These are phyloP conservation scores for Epicauta chinensis DNA, from an alignment of 1,140 invertebrate genomes.

Conservation along the genomic window DNA sequence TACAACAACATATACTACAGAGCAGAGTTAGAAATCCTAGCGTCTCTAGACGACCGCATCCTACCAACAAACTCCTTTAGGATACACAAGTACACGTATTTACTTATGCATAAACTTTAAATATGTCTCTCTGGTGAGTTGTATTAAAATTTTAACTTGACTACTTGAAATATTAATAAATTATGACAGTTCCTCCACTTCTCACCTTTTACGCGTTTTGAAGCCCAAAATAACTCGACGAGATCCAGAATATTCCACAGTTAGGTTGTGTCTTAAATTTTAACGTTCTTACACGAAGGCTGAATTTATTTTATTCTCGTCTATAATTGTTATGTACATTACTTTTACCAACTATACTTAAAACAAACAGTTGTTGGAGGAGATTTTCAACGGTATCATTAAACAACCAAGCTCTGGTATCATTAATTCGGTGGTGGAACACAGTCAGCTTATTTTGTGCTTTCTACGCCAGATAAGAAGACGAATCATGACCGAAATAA, in stretches of 20 bases:
- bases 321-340: no score
- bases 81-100: constrained; percentile 22
- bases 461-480: no score
- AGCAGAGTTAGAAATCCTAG: constrained; percentile 8
- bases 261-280: no score
- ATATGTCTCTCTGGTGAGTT: constrained; percentile 26
- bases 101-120: constrained; percentile 31
- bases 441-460: no score
- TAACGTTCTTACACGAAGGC: no score
- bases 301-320: no score
- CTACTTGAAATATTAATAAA: constrained; percentile 28
- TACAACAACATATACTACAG: constrained; percentile 7
- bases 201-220: background rate
- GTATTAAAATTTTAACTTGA: constrained; percentile 17
- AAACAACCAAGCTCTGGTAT: no score
- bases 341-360: no score
- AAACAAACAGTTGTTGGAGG: no score
- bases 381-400: no score
- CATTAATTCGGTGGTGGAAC: no score
- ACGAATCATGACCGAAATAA: no score
- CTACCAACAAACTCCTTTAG: constrained; percentile 11
- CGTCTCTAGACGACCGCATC: constrained; percentile 10
- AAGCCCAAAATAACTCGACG: background rate
- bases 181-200: constrained; percentile 15
- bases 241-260: background rate